Conservation (phyloP, 2,797 vertebrate genomes). For the Somateria mollissima region DNA sequence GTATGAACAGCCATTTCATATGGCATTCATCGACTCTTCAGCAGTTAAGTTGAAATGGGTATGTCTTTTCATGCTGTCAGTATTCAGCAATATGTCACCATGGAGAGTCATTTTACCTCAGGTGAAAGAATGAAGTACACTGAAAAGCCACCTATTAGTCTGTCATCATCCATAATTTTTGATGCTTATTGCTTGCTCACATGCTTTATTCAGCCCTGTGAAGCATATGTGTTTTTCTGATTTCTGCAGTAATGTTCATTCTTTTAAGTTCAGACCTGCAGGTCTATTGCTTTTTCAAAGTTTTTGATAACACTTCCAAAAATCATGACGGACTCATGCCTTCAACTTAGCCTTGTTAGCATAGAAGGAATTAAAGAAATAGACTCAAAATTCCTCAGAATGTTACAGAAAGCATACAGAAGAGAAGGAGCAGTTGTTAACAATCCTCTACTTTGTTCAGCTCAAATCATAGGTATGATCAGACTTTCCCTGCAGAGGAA, state of each 20-base stretch:
- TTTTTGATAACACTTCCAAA: neutral
- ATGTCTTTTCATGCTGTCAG: neutral
- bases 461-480: neutral
- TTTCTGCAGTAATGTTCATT: slow-evolving; percentile 32
- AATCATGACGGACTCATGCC: neutral
- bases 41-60: neutral
- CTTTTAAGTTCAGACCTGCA: neutral
- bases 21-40: neutral
- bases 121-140: neutral
- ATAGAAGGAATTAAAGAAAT: neutral
- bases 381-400: neutral
- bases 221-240: slow-evolving; percentile 37
- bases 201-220: slow-evolving; percentile 19
- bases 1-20: neutral
- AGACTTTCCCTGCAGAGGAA: neutral
- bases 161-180: slow-evolving; percentile 36
- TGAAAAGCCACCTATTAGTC: neutral
- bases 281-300: neutral
- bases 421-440: neutral
- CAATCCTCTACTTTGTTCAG: neutral
- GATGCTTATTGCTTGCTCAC: slow-evolving; percentile 25
- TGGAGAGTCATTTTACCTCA: slow-evolving; percentile 8
- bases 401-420: neutral
- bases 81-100: neutral
- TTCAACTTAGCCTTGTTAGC: neutral